phyloP scores from a whole-genome alignment of 2,888 invertebrate genomes.

The Dicycla oo region DNA sequence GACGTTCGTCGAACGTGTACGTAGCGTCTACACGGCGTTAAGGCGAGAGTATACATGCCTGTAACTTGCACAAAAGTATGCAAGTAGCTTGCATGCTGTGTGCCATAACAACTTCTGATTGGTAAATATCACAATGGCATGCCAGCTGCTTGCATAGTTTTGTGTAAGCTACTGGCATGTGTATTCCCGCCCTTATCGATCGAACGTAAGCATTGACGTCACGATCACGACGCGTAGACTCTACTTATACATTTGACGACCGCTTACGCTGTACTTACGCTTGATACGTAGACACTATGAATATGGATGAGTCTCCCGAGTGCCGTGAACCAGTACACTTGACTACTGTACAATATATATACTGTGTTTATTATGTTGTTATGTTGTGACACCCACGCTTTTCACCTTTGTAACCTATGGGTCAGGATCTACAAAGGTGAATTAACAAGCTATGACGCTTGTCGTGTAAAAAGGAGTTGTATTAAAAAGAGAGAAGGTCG shows the following conservation, averaged over 20 bases:
- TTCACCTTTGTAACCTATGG: constrained; percentile 16
- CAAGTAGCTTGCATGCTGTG: no score
- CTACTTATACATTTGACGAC: not conserved
- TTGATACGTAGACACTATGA: not conserved
- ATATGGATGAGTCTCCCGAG: constrained; percentile 34
- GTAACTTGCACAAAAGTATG: no score
- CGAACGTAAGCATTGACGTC: not conserved
- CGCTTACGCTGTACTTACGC: not conserved
- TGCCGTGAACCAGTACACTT: constrained; percentile 43
- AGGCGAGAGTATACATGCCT: no score
- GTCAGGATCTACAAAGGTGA: constrained; percentile 21
- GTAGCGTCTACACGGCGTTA: not conserved
- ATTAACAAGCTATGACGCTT: constrained; percentile 15
- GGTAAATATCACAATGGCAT: no score
- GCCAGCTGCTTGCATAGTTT: no score
- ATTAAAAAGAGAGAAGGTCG: not conserved
- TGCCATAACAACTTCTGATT: no score
- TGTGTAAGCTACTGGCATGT: no score
- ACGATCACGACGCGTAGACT: not conserved
- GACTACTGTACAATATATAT: constrained; percentile 37
- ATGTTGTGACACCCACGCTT: constrained; percentile 8
- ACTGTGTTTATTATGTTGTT: constrained; percentile 31
- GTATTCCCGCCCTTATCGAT: no score
- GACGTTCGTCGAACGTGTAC: not conserved
- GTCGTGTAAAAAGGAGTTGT: not conserved